Base-by-base conservation (phyloP, 2,113 vertebrate genomes). In the Leucopsar rothschildi region DNA sequence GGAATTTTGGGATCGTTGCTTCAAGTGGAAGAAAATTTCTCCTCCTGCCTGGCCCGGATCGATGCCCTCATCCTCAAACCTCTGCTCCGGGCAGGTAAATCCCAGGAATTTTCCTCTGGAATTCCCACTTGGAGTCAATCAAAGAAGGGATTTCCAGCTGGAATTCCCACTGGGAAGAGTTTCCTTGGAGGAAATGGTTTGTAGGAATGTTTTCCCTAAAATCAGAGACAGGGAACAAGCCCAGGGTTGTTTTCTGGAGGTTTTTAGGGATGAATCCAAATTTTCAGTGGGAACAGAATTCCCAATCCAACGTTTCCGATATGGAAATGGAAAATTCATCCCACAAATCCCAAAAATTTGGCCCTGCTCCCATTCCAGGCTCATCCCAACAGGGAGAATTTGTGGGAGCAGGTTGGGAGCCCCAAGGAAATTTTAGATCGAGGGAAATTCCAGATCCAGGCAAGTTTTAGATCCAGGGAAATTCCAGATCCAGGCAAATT, bases 191-290 rank as follows among this genome's bases (percentile, higher is more conserved):
- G 8, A 45, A 35, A 28, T 12, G 10, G 4, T 29, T 49, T 76
- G 1, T 19, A 3, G 56, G 72, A 37, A 24, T 37, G 1, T 37
- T 31, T 60, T 24, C 5, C 11, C 3, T 23, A 29, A 47, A 47
- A 29, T 28, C 0, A 1, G 25, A 25, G 22, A 10, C 2, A 20
- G 33, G 55, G 33, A 47, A 10, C 1, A 5, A 35, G 10, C 5
- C 11, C 33, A 12, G 18, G 10, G 14, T 6, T 65, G 22, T 23
- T 27, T 24, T 44, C 40, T 2, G 6, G 31, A 6, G 40, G 6
- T 13, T 75, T 75, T 60, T 60, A 24, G 72, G 72, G 56, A 49
- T 47, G 6, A 37, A 19, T 75, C 55, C 4, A 2, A 11, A 25
- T 59, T 59, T 75, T 45, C 4, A 13, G 2, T 1, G 1, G 42